phyloP scores from a whole-genome alignment of 2,888 invertebrate species.

The Aspidiotus destructor region DNA sequence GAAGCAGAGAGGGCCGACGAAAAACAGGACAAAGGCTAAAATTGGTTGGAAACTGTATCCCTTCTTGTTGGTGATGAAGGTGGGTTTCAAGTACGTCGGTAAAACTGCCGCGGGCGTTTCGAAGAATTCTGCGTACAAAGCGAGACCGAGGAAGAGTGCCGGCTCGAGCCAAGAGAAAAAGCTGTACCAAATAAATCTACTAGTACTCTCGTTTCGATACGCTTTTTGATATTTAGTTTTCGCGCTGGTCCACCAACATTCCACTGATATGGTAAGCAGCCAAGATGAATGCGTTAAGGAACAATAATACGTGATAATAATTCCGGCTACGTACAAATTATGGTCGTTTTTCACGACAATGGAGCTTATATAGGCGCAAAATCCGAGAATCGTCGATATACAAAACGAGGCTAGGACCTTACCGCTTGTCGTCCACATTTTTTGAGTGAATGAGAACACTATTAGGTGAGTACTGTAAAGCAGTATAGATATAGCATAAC shows the following conservation, averaged over 20 bases:
- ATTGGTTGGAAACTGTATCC: background rate
- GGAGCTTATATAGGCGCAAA: slow-evolving; percentile 44
- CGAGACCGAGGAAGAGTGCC: slow-evolving; percentile 40
- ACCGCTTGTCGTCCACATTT: slow-evolving; percentile 46
- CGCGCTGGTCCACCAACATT: slow-evolving; percentile 44
- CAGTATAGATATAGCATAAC: slow-evolving; percentile 43
- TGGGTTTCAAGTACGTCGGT: slow-evolving; percentile 46
- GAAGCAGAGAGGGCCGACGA: background rate
- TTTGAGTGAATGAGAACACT: slow-evolving; percentile 44
- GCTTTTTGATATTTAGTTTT: slow-evolving; percentile 43
- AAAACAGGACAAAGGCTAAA: background rate
- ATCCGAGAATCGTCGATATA: slow-evolving; percentile 44
- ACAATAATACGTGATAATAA: slow-evolving; percentile 45
- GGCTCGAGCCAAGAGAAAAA: slow-evolving; percentile 45
- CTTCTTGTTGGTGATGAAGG: background rate
- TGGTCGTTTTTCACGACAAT: slow-evolving; percentile 41
- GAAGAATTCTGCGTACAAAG: slow-evolving; percentile 41
- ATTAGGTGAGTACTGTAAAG: slow-evolving; percentile 45
- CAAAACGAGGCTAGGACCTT: slow-evolving; percentile 47
- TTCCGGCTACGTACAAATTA: slow-evolving; percentile 42
- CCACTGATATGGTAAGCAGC: slow-evolving; percentile 49
- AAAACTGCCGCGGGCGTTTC: background rate
- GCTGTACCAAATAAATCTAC: slow-evolving; percentile 43
- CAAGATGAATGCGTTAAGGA: slow-evolving; percentile 48
- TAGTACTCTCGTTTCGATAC: slow-evolving; percentile 41